Evolutionary conservation across 2,888 invertebrate species (phyloP).

Genomic region (Polymixis flavicincta): DNA sequence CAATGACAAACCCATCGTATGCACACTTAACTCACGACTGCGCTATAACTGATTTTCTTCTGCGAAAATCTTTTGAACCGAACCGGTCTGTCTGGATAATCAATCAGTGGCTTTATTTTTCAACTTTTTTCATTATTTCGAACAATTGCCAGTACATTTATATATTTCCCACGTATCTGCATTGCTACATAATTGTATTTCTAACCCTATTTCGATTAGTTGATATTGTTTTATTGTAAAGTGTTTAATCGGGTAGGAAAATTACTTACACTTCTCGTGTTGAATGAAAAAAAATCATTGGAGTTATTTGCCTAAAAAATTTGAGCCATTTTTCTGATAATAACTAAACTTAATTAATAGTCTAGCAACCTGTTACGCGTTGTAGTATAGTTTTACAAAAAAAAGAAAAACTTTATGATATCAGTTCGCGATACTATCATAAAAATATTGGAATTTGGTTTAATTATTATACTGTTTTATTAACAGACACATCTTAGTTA

Average conservation of each 20-base stretch:
- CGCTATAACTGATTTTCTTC: slow-evolving; percentile 51
- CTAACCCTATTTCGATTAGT: slow-evolving; percentile 12
- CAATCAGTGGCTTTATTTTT: slow-evolving; percentile 51
- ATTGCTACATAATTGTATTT: slow-evolving; percentile 33
- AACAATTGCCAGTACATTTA: slow-evolving; percentile 54
- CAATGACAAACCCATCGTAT: slow-evolving; percentile 80
- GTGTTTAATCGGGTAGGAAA: neutral
- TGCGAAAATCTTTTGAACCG: slow-evolving; percentile 69
- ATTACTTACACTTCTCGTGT: slow-evolving; percentile 5
- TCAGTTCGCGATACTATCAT: slow-evolving; percentile 33
- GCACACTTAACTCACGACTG: slow-evolving; percentile 66
- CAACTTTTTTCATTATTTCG: slow-evolving; percentile 39
- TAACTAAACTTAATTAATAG: neutral
- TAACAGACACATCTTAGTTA: slow-evolving; percentile 4
- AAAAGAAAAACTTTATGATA: slow-evolving; percentile 12
- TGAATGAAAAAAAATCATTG: neutral
- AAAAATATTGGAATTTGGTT: slow-evolving; percentile 33
- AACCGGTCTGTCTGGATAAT: slow-evolving; percentile 78
- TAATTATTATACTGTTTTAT: slow-evolving; percentile 26
- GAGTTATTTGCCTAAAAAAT: neutral
- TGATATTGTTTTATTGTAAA: slow-evolving; percentile 26
- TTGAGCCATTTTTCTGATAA: neutral
- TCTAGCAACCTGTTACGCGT: neutral
- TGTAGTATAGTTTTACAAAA: neutral
- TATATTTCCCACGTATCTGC: slow-evolving; percentile 60